phyloP scores from a whole-genome alignment of 2,888 invertebrate genomes.

The Seira sanloemensis region DNA sequence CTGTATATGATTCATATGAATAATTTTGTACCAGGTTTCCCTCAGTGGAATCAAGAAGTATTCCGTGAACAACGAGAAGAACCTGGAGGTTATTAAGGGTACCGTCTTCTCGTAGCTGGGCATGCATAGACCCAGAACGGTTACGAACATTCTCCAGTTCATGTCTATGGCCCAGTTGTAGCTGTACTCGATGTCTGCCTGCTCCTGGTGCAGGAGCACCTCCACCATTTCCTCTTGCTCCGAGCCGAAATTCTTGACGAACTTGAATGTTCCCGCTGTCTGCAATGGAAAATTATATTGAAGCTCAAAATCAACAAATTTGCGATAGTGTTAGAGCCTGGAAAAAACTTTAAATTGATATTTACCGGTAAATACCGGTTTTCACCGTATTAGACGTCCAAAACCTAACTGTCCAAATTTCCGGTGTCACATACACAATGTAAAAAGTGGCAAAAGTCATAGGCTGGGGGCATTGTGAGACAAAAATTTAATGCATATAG shows the following conservation, averaged over 20 bases:
- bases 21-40: slow-evolving; percentile 65
- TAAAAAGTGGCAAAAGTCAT: too few species aligned
- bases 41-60: slow-evolving; percentile 62
- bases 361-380: neutral
- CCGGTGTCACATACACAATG: too few species aligned
- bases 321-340: too few species aligned
- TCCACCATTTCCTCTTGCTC: slow-evolving; percentile 10
- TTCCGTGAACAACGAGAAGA: slow-evolving; percentile 64
- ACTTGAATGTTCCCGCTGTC: neutral
- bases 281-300: too few species aligned
- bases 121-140: slow-evolving; percentile 63
- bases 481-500: too few species aligned
- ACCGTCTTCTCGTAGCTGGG: slow-evolving; percentile 51
- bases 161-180: slow-evolving; percentile 65
- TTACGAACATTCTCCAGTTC: slow-evolving; percentile 66
- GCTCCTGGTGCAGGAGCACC: slow-evolving; percentile 42
- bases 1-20: too few species aligned
- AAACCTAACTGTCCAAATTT: neutral
- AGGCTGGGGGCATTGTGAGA: too few species aligned
- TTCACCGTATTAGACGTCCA: neutral
- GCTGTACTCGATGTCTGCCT: slow-evolving; percentile 58
- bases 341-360: too few species aligned
- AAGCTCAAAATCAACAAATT: too few species aligned
- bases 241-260: slow-evolving; percentile 20
- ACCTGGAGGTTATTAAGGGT: slow-evolving; percentile 52